Evolutionary conservation across 2,888 invertebrate species (phyloP), one percentile per base, ranked within the genome.

Genomic region (Tetheella fluctuosa): DNA sequence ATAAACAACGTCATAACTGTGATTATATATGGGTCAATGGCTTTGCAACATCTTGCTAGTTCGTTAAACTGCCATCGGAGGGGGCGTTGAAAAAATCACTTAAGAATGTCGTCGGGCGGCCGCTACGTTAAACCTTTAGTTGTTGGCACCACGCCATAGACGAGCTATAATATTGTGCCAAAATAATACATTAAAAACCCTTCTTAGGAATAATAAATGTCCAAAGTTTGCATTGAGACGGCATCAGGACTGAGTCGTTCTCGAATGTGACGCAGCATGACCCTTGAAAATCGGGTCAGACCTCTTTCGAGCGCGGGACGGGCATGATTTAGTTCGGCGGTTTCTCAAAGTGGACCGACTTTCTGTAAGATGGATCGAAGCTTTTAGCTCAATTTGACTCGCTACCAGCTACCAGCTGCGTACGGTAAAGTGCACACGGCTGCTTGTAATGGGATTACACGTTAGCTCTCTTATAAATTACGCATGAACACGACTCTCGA

Each of bases 151-250:
- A 55, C 69, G 90, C 91, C 91, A 92, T 78, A 65, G 65, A 65
- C 68, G 67, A 13, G 76, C 76, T 84, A 80, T 84, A 82, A 84
- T 85, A 80, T 83, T 84, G 86, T 89, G 89, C 90, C 89, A 90
- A 89, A 89, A 90, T 89, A 91, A 90, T 86, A 85, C 84, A 90
- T 91, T 90, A 86, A 89, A 90, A 90, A 82, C 81, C 81, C 81
- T 88, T 89, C 83, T 77, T 74, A 70, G 77, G 78, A 80, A 80
- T 85, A 87, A 86, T 79, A 81, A 85, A 85, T 80, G 81, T 73
- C 81, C 76, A 79, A 81, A 86, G 79, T 89, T 88, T 83, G 72
- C 80, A 83, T 80, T 73, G 70, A 71, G 69, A 74, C 68, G 73
- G 71, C 75, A 73, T 69, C 65, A 65, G 68, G 67, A 66, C 71